A percentile compares a stretch with the other conserved stretches of the same genome.
phyloP scores from a whole-genome alignment of 1,140 invertebrate genomes.

The Brachystomella parvula region DNA sequence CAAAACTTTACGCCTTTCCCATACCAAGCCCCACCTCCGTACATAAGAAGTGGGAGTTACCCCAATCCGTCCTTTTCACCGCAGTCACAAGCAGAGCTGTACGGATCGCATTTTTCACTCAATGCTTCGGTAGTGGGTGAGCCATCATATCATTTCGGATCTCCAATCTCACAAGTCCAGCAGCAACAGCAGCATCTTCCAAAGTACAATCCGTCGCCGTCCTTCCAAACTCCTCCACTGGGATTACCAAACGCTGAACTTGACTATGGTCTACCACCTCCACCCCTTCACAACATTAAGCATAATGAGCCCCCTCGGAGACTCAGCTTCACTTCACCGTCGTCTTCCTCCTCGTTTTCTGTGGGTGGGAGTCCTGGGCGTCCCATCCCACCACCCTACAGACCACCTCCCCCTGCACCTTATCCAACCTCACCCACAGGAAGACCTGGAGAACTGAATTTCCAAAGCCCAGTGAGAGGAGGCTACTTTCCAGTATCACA shows the following conservation, averaged over 20 bases:
- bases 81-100: slow-evolving; percentile 6
- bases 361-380: slow-evolving; percentile 2
- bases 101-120: slow-evolving; percentile 16
- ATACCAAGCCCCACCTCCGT: slow-evolving; percentile 8
- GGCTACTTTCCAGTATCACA: no score
- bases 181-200: neutral
- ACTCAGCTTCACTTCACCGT: slow-evolving; percentile 12
- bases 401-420: slow-evolving; percentile 25
- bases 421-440: no score
- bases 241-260: neutral
- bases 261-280: slow-evolving; percentile 17
- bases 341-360: slow-evolving; percentile 7
- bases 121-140: neutral
- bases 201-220: slow-evolving; percentile 5
- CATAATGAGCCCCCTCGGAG: slow-evolving; percentile 12
- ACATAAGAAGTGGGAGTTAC: neutral
- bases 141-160: neutral
- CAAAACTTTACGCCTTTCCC: neutral
- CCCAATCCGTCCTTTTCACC: neutral
- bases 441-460: no score
- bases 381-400: slow-evolving; percentile 27
- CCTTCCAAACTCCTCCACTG: neutral
- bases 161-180: neutral
- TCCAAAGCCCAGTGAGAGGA: no score
- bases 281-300: slow-evolving; percentile 16